phyloP scores from a whole-genome alignment of 1,140 invertebrate species.

The Drosophila albomicans region DNA sequence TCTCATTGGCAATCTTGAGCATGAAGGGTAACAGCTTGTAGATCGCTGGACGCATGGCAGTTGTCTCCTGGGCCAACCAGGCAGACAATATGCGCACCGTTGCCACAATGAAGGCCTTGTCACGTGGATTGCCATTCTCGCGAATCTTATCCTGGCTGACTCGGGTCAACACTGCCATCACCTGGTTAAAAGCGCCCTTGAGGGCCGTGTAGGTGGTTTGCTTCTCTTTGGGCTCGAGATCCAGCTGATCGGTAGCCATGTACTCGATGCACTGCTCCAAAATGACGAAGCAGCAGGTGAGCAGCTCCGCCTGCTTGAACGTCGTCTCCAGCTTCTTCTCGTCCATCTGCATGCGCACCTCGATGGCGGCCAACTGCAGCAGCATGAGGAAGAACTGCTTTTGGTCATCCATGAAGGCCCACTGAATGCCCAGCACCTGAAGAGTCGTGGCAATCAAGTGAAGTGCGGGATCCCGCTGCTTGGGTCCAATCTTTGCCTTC shows the following conservation, averaged over 20 bases:
- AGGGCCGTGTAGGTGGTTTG: constrained; percentile 95
- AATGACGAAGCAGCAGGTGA: constrained; percentile 93
- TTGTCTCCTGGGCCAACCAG: constrained; percentile 96
- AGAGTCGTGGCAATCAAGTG: constrained; percentile 92
- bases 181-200: constrained; percentile 94
- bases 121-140: constrained; percentile 87
- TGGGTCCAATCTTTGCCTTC: constrained; percentile 93
- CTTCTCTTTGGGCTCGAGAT: constrained; percentile 95
- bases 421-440: constrained; percentile 93
- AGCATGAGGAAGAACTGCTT: constrained; percentile 93
- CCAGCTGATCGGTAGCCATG: constrained; percentile 92
- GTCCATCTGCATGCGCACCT: constrained; percentile 96
- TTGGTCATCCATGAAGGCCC: constrained; percentile 91
- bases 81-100: constrained; percentile 93
- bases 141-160: constrained; percentile 90
- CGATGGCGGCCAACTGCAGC: constrained; percentile 94
- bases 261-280: constrained; percentile 93
- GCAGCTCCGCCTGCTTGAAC: constrained; percentile 90
- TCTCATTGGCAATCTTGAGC: constrained; percentile 91
- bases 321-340: constrained; percentile 93
- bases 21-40: constrained; percentile 92
- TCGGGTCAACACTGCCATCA: constrained; percentile 90
- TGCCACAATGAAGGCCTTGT: constrained; percentile 92
- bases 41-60: constrained; percentile 93
- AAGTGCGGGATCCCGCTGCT: constrained; percentile 94